A percentile compares a stretch with the other conserved stretches of the same genome.
These are phyloP conservation scores for Toxotes jaculatrix DNA, from an alignment of 2,113 vertebrate genomes.

Conservation along the genomic window DNA sequence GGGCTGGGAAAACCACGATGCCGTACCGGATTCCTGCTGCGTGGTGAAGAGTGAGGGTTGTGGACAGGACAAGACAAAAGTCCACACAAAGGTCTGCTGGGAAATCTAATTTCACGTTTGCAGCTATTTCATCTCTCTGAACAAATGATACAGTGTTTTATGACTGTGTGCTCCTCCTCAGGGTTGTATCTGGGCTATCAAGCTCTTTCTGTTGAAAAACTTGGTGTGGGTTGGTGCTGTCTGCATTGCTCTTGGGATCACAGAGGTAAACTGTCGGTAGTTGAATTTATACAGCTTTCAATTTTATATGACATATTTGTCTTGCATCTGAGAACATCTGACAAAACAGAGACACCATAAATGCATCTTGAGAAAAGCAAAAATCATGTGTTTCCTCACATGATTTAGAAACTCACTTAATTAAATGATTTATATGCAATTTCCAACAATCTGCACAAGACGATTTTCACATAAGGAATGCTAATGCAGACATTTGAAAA, in stretches of 20 bases:
- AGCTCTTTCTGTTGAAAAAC: constrained; percentile 29
- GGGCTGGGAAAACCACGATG: constrained; percentile 34
- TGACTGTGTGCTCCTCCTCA: not conserved
- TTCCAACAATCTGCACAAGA: not conserved
- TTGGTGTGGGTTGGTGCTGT: constrained; percentile 47
- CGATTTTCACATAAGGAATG: constrained; percentile 4
- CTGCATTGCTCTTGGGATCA: constrained; percentile 54
- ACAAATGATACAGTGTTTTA: not conserved
- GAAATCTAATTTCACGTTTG: constrained; percentile 1
- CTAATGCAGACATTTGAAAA: constrained; percentile 48
- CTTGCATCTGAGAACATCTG: not conserved
- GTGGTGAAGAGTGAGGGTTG: constrained; percentile 5
- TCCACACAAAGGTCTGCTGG: constrained; percentile 34
- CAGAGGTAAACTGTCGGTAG: constrained; percentile 32
- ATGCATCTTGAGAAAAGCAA: not conserved
- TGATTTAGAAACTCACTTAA: constrained; percentile 8
- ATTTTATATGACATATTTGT: not conserved
- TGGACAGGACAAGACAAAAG: constrained; percentile 19
- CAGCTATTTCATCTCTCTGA: not conserved
- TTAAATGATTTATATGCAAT: not conserved
- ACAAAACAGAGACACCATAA: not conserved
- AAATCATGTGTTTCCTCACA: not conserved
- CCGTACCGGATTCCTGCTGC: constrained; percentile 62
- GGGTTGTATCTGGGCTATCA: constrained; percentile 43
- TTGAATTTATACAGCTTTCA: not conserved